Base-by-base conservation (phyloP, 2,113 vertebrate genomes). In the chimpanzee (Pan troglodytes) region DNA sequence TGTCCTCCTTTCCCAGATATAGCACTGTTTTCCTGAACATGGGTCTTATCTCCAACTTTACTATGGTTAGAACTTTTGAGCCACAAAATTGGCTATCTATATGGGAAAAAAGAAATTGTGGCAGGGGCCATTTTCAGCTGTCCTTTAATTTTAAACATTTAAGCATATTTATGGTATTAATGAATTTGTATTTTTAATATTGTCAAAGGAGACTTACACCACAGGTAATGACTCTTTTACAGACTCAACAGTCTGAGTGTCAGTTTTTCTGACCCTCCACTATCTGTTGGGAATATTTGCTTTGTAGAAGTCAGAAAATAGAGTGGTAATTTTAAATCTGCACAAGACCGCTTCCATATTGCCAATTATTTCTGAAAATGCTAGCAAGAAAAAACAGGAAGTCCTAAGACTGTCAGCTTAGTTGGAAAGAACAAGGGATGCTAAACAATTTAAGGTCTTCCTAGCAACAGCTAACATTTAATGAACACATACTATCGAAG, bases 341-440 rank as follows among this genome's bases (percentile, higher is more conserved):
- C 72, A 68, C 27, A 83, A 38, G 70, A 57, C 50, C 70, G n/a
- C n/a, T 90, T 90, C n/a, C 16, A 35, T 40, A 45, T 35, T 95
- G 85, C 80, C 80, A 92, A 55, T 59, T 70, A 50, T 50, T 12
- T 84, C 23, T 89, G 81, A 95, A 95, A 90, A 96, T 27, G 27
- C 30, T 8, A 86, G 30, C 32, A 86, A 67, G 3, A 38, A 85
- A 81, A 97, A 76, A 87, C 64, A 85, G 75, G 22, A 90, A 85
- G 88, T 88, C 59, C 90, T 87, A 32, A 90, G 67, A 80, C 38
- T 78, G n/a, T 61, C 45, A 88, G 55, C 35, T 55, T 23, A 61
- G 38, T 5, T 82, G 59, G 38, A 38, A 81, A 95, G 88, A 92
- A 45, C 14, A 20, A 83, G 59, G 68, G 38, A 78, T 61, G 35